Conservation (phyloP, 2,113 vertebrate species). For the Trachemys scripta region DNA sequence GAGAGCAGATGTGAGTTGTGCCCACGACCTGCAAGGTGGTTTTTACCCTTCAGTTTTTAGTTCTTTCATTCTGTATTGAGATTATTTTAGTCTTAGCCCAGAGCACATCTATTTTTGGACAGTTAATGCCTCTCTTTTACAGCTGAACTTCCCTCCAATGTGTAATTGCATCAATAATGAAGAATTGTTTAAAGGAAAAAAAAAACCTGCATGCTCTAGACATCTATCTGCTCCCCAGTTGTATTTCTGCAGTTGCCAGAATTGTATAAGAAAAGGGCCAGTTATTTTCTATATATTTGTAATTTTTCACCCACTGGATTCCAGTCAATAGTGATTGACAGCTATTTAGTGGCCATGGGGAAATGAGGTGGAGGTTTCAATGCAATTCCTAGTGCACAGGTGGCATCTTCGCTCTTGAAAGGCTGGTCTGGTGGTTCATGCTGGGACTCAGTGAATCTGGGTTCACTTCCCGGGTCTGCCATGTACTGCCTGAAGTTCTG, state of each 20-base stretch:
- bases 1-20: conserved; percentile 27
- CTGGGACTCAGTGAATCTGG: background rate
- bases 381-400: background rate
- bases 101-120: background rate
- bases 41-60: conserved; percentile 14
- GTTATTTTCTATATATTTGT: background rate
- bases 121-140: background rate
- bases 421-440: background rate
- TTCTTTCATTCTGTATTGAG: background rate
- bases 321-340: background rate
- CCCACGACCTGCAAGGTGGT: background rate
- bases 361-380: background rate
- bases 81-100: background rate
- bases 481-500: background rate
- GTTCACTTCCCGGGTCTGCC: background rate
- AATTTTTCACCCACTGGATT: background rate
- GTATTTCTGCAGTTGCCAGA: background rate
- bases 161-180: background rate
- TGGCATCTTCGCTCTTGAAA: background rate
- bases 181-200: background rate
- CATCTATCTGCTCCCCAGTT: background rate
- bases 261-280: background rate
- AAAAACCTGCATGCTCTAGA: background rate
- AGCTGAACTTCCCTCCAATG: background rate
- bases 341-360: background rate